These are phyloP conservation scores for Norana najaformis DNA, from an alignment of 2,888 invertebrate species.

Conservation along the genomic window DNA sequence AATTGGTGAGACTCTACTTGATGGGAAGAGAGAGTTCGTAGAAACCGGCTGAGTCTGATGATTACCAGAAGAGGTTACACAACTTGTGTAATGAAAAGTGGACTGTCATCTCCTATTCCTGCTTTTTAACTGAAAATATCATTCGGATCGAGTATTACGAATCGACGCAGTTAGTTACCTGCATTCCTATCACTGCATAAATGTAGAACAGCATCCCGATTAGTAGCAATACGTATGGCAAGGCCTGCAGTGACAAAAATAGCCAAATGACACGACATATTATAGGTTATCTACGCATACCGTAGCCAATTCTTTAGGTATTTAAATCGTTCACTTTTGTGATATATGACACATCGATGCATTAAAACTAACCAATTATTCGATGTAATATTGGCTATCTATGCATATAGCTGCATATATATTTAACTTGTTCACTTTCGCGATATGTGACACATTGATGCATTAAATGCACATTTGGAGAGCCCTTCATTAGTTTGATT, in stretches of 20 bases:
- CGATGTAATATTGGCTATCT: background rate
- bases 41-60: no score
- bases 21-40: no score
- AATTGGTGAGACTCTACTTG: no score
- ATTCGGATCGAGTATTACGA: background rate
- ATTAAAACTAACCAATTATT: no score
- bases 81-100: no score
- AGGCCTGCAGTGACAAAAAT: slow-evolving; percentile 24
- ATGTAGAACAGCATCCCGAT: slow-evolving; percentile 34
- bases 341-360: no score
- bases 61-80: no score
- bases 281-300: background rate
- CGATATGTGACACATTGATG: no score
- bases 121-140: background rate
- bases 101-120: background rate
- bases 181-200: slow-evolving; percentile 37
- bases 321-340: background rate
- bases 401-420: background rate
- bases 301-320: background rate
- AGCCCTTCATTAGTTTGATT: no score
- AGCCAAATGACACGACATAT: background rate
- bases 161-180: background rate
- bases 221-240: slow-evolving; percentile 34
- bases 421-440: no score
- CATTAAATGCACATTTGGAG: no score